Evolutionary conservation across 2,113 vertebrate genomes (phyloP).

Genomic region (Erythrocercus mccallii): DNA sequence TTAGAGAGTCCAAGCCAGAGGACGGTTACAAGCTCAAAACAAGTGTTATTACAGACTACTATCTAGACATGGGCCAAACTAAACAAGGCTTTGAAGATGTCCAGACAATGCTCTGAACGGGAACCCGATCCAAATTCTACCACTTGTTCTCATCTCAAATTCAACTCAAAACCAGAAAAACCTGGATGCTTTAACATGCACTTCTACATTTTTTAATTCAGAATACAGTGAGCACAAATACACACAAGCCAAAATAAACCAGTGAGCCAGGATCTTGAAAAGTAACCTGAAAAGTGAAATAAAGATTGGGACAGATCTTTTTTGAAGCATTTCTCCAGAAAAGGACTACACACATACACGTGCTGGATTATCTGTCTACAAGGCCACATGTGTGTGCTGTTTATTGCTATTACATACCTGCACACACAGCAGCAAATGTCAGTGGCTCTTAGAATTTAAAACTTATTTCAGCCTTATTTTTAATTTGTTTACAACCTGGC

Average conservation of each 20-base stretch:
- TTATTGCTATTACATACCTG: background rate
- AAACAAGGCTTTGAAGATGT: slow-evolving; percentile 57
- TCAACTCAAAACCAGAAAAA: slow-evolving; percentile 29
- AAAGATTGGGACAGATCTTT: background rate
- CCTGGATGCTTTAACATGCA: background rate
- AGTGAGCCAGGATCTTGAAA: background rate
- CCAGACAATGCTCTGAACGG: background rate
- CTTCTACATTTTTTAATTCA: background rate
- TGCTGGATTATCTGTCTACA: background rate
- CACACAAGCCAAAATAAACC: slow-evolving; percentile 16
- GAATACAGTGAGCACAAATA: background rate
- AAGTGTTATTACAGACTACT: slow-evolving; percentile 43
- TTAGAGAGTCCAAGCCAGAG: slow-evolving; percentile 10
- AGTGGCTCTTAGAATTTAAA: background rate
- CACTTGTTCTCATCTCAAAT: slow-evolving; percentile 21
- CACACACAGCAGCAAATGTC: background rate
- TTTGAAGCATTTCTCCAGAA: background rate
- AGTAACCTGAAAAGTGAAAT: background rate
- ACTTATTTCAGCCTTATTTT: background rate
- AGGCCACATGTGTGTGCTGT: background rate
- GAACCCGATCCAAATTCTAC: slow-evolving; percentile 28
- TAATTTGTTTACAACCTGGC: slow-evolving; percentile 5
- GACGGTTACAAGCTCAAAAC: slow-evolving; percentile 13
- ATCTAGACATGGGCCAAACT: slow-evolving; percentile 40
- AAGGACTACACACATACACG: background rate